Evolutionary conservation across 2,797 vertebrate species (phyloP).

Genomic region (Tapirus indicus): DNA sequence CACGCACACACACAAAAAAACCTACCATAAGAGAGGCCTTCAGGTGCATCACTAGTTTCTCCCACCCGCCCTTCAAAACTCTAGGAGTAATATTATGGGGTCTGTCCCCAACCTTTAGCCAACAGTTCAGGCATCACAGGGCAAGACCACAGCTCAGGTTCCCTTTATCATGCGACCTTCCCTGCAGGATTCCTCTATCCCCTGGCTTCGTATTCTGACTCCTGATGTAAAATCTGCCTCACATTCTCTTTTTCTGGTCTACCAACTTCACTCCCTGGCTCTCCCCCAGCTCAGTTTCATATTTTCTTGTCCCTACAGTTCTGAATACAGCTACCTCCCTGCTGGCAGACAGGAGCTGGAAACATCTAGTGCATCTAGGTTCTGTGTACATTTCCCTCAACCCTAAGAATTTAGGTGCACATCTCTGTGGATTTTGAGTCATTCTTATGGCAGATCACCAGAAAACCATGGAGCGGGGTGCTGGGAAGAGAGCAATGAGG

Average conservation of each 20-base stretch:
- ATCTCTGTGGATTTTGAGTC: background rate
- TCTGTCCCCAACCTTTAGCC: background rate
- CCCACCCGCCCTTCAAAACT: background rate
- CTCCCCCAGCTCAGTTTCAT: too few species aligned
- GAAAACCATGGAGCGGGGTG: background rate
- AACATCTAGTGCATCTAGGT: background rate
- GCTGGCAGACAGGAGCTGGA: background rate
- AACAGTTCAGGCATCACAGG: background rate
- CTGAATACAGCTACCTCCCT: background rate
- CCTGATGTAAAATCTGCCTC: background rate
- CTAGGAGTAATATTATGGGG: too few species aligned
- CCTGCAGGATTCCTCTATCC: too few species aligned
- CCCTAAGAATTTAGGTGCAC: background rate
- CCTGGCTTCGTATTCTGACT: background rate
- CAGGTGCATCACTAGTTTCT: background rate
- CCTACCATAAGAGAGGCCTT: background rate
- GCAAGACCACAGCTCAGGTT: background rate
- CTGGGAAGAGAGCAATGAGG: background rate
- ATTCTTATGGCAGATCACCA: too few species aligned
- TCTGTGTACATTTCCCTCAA: background rate
- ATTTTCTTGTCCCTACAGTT: background rate
- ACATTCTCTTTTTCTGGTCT: background rate
- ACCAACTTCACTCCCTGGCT: background rate
- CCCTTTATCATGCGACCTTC: fast-evolving
- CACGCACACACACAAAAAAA: background rate